A percentile compares a stretch with the other conserved stretches of the same genome.
These are phyloP conservation scores for Chionodraco myersi DNA, from an alignment of 2,113 vertebrate genomes.

Conservation along the genomic window DNA sequence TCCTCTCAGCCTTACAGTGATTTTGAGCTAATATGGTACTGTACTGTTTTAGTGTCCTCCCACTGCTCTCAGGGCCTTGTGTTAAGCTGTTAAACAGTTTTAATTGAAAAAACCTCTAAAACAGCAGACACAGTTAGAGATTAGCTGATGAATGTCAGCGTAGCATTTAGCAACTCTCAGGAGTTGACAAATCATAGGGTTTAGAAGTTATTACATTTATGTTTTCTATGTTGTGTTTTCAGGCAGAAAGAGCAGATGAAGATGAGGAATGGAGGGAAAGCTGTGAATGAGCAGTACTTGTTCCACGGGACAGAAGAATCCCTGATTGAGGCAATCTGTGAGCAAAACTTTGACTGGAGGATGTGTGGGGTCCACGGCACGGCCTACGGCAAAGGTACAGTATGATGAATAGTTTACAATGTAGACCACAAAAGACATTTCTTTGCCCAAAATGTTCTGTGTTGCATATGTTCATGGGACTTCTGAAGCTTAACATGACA, in stretches of 20 bases:
- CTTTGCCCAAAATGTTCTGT: not conserved
- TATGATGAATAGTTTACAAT: not conserved
- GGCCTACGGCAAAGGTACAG: constrained; percentile 84
- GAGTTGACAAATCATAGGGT: no score
- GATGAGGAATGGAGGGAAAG: constrained; percentile 72
- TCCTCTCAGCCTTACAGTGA: not conserved
- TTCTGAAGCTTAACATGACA: not conserved
- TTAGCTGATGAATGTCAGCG: not conserved
- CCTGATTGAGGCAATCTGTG: constrained; percentile 79
- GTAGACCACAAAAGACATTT: not conserved
- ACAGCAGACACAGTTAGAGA: not conserved
- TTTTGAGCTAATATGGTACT: not conserved
- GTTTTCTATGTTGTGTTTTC: constrained; percentile 17
- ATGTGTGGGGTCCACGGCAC: constrained; percentile 85
- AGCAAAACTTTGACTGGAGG: constrained; percentile 89
- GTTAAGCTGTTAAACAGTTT: not conserved
- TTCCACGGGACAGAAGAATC: constrained; percentile 83
- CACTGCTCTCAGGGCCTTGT: not conserved
- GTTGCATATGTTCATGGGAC: not conserved
- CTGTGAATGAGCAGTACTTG: constrained; percentile 78
- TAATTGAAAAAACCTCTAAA: not conserved
- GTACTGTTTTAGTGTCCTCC: not conserved
- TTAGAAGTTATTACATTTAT: not conserved
- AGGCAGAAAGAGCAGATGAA: constrained; percentile 89
- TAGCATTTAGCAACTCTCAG: not conserved